Evolutionary conservation across 2,797 vertebrate genomes (phyloP), one percentile per base, ranked within the genome.

Genomic region (Podarcis lilfordi): DNA sequence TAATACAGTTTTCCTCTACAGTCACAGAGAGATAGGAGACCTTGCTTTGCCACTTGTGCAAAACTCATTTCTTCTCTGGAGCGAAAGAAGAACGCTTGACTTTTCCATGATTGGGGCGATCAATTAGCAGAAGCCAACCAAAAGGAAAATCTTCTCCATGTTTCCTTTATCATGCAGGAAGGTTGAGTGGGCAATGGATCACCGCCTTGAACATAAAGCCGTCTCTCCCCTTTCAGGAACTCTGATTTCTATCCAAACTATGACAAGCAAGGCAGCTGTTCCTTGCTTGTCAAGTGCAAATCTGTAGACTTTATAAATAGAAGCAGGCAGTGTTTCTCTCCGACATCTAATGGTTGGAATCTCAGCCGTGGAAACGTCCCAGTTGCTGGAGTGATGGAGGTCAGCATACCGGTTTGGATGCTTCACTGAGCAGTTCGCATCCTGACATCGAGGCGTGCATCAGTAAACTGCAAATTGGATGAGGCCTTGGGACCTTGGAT

Each of bases 271-370:
- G 1, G 81, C 92, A 92, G 74, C 90, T 94, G 80, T 93, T 35
- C 27, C 32, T 88, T 37, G 82, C 69, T 90, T 45, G 78, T 90
- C 72, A 83, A 45, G 88, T 89, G 1, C n/a, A 69, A 86, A 82
- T 86, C 80, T 55, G 76, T 87, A 40, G 84, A 74, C 79, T 43
- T 74, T 84, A 64, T 89, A 92, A 94, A 92, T 83, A 90, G 71
- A 0, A 78, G 69, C 82, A 79, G 9, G 29, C 82, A 82, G 82
- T 43, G 11, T 43, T 77, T 50, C 88, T 13, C 64, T 2, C 29
- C 0, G 10, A 11, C 0, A 0, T 64, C 59, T 29, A 76, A 89
- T 90, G 88, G 93, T 78, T 61, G 75, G 75, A 23, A 64, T 3
- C 84, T 80, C 55, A 85, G 50, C 59, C 78, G 13, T 74, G 66